Base-by-base conservation (phyloP, 2,888 invertebrate species). In the Polyommatus iphigenia region DNA sequence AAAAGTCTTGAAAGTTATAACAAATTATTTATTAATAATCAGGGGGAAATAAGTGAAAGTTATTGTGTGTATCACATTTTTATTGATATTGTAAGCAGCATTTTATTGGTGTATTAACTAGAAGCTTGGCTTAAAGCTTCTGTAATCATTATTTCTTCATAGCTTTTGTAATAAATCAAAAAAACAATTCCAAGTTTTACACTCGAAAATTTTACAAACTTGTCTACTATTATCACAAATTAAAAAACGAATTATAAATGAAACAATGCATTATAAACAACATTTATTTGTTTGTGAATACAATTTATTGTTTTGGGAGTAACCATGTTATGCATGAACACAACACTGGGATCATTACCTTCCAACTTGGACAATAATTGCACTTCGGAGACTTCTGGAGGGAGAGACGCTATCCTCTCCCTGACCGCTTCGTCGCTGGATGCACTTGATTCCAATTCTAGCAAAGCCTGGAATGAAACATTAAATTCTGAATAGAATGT, bases 371-470 rank as follows among this genome's bases (percentile, higher is more conserved):
- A 95, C 79, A 99, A 95, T 85, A 97, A 95, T 83, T 96, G 96
- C 5, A 98, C 96, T 95, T 99, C 99, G 0, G 99, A 99, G 3
- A 99, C 98, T 94, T 99, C 98, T 76, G 97, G 97, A 0, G 99
- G 99, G 77, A 99, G 94, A 79, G 97, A 98, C 0, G 99, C 98
- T 83, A 99, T 99, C 87, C 97, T 96, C 89, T 99, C 98, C 82
- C 99, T 94, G 1, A 99, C 98, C 0, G 96, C 96, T 81, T 98
- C 99, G 94, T 99, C 99, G 84, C 98, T 98, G 0, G 99, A 99
- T 1, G 99, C 99, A 79, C 98, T 98, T 85, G 98, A 98, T 90
- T 99, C 99, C 84, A 99, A 94, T 83, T 98, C 98, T 90, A 97
- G 94, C 78, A 97, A 93, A 2, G 96, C 96, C 92, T 94, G 90